phyloP scores from a whole-genome alignment of 2,113 vertebrate genomes.

The Gasterosteus aculeatus region DNA sequence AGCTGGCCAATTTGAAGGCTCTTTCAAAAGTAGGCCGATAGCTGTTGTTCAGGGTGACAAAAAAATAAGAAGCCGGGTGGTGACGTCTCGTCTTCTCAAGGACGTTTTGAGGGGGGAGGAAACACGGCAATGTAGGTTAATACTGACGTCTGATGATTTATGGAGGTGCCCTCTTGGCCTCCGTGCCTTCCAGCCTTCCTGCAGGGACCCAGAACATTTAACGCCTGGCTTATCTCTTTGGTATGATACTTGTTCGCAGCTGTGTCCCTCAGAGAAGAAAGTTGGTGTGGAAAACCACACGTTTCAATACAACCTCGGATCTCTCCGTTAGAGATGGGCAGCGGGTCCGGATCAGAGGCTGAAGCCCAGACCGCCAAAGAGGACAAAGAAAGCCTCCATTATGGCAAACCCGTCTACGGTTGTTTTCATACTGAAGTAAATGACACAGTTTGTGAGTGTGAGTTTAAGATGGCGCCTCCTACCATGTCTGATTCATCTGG shows the following conservation, averaged over 20 bases:
- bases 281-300: constrained; percentile 34
- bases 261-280: neutral
- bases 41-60: constrained; percentile 36
- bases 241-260: neutral
- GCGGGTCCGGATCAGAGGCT: constrained; percentile 16
- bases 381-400: constrained; percentile 61
- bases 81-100: constrained; percentile 37
- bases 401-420: constrained; percentile 22
- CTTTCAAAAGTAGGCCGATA: constrained; percentile 36
- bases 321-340: constrained; percentile 39
- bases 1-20: constrained; percentile 33
- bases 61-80: constrained; percentile 26
- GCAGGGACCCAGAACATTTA: constrained; percentile 10
- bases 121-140: constrained; percentile 17
- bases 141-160: constrained; percentile 24
- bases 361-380: constrained; percentile 21
- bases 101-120: constrained; percentile 36
- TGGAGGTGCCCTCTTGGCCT: constrained; percentile 27
- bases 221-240: constrained; percentile 10
- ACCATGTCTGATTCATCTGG: constrained; percentile 21
- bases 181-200: constrained; percentile 12
- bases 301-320: constrained; percentile 45
- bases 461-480: constrained; percentile 23
- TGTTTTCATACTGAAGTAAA: constrained; percentile 53
- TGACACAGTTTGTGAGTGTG: constrained; percentile 28